Percentiles rank a stretch among this genome's conserved stretches.
Evolutionary conservation across 2,888 invertebrate genomes (phyloP).

Genomic region (Hemithea aestivaria): DNA sequence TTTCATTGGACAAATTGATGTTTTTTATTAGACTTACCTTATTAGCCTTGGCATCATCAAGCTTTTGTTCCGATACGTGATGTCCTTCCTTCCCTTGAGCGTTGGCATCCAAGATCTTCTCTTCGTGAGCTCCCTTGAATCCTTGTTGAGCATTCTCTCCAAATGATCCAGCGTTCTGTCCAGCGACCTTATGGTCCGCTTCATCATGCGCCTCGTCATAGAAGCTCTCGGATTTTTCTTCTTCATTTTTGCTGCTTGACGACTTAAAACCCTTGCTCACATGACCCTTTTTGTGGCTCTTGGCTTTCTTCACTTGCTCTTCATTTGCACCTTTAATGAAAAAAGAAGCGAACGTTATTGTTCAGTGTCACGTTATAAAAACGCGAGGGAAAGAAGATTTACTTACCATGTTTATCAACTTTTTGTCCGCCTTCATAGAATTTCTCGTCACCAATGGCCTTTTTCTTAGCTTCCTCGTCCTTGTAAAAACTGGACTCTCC

Average conservation of each 20-base stretch:
- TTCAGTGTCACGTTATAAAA: too few relatives aligned
- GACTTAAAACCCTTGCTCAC: constrained; percentile 83
- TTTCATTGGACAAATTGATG: too few relatives aligned
- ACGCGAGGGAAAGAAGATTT: too few relatives aligned
- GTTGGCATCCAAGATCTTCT: constrained; percentile 77
- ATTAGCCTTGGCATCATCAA: constrained; percentile 79
- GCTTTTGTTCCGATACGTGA: constrained; percentile 74
- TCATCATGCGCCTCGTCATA: constrained; percentile 83
- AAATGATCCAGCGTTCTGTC: constrained; percentile 77
- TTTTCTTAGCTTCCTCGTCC: constrained; percentile 78
- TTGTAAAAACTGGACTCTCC: constrained; percentile 74
- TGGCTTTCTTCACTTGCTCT: constrained; percentile 74
- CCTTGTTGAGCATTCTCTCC: constrained; percentile 78
- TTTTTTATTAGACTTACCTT: constrained; percentile 51
- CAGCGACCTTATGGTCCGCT: constrained; percentile 77
- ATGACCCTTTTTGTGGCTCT: constrained; percentile 82
- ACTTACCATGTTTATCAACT: constrained; percentile 76
- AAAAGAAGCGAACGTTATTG: background rate
- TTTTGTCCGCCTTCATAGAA: constrained; percentile 79
- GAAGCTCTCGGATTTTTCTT: constrained; percentile 82
- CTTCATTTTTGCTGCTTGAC: constrained; percentile 83
- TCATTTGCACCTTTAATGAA: constrained; percentile 67
- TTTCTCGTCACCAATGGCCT: constrained; percentile 79
- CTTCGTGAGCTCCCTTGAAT: constrained; percentile 80
- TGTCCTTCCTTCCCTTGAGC: constrained; percentile 80